Percentiles rank a stretch among this genome's conserved stretches.
Evolutionary conservation across 1,140 invertebrate genomes (phyloP).

Genomic region (Drosophila albomicans): DNA sequence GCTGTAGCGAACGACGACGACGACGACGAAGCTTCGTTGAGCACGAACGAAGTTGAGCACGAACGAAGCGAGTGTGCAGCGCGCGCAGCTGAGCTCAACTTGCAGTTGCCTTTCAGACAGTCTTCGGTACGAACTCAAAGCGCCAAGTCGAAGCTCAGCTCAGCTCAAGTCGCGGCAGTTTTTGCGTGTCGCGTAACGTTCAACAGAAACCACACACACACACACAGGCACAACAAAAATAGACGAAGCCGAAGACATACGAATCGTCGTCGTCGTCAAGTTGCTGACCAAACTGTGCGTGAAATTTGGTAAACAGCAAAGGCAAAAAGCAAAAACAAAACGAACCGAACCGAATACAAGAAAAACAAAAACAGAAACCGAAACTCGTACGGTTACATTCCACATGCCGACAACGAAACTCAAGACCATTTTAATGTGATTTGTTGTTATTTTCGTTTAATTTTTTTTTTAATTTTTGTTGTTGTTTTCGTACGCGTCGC

Average conservation of each 20-base stretch:
- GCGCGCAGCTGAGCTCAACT: constrained; percentile 25
- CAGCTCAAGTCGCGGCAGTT: constrained; percentile 8
- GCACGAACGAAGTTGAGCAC: constrained; percentile 1
- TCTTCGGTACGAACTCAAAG: constrained; percentile 68
- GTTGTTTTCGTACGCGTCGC: constrained; percentile 23
- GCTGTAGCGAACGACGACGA: no score
- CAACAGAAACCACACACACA: not conserved
- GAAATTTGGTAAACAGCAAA: constrained; percentile 72
- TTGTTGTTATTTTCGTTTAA: constrained; percentile 28
- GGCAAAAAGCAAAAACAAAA: constrained; percentile 4
- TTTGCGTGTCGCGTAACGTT: constrained; percentile 13
- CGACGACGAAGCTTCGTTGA: constrained; percentile 19
- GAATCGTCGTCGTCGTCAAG: constrained; percentile 22
- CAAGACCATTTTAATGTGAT: constrained; percentile 41
- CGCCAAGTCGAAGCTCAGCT: constrained; percentile 48
- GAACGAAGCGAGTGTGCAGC: constrained; percentile 1
- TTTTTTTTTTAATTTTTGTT: constrained; percentile 27
- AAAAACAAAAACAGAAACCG: constrained; percentile 22
- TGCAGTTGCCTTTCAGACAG: constrained; percentile 37
- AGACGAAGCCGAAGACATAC: constrained; percentile 29
- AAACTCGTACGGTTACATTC: constrained; percentile 44
- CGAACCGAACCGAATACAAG: constrained; percentile 12
- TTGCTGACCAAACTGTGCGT: constrained; percentile 69
- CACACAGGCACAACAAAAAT: constrained; percentile 14
- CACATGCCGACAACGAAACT: constrained; percentile 22